Percentiles rank a stretch among this genome's conserved stretches.
Evolutionary conservation across 2,113 vertebrate genomes (phyloP).

Genomic region (Malurus melanocephalus): DNA sequence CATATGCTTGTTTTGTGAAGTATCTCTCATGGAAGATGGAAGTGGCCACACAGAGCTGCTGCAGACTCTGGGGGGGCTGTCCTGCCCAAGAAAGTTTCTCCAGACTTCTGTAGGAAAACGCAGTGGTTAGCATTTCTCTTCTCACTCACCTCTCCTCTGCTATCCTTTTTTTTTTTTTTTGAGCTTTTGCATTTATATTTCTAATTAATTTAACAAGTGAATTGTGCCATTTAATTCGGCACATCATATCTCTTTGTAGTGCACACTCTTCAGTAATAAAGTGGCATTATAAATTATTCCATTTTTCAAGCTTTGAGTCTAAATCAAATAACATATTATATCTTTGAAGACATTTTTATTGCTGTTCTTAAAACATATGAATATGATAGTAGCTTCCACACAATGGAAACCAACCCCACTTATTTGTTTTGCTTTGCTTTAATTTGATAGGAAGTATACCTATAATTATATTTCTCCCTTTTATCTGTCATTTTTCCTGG

Average conservation of each 20-base stretch:
- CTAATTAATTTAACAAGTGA: conserved; percentile 68
- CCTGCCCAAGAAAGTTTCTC: background rate
- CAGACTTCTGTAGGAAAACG: background rate
- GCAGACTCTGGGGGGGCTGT: background rate
- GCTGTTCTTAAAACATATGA: conserved; percentile 25
- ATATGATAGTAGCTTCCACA: conserved; percentile 22
- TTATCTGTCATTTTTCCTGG: conserved; percentile 12
- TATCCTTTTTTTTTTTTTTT: conserved; percentile 1
- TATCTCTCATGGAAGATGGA: background rate
- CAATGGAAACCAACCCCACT: background rate
- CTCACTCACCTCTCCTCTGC: background rate
- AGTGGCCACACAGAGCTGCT: background rate
- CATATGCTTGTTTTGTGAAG: background rate
- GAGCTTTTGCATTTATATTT: conserved; percentile 38
- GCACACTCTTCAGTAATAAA: conserved; percentile 31
- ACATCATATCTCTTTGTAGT: conserved; percentile 24
- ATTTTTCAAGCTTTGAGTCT: conserved; percentile 53
- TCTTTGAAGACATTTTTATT: conserved; percentile 35
- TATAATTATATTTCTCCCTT: conserved; percentile 35
- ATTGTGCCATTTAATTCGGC: conserved; percentile 44
- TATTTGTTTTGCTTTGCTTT: conserved; percentile 31
- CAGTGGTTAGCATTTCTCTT: background rate
- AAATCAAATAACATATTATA: conserved; percentile 44
- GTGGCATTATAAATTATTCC: conserved; percentile 36
- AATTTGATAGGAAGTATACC: background rate